Conservation (phyloP, 2,888 invertebrate species). For the Mesorhabditis belari region DNA sequence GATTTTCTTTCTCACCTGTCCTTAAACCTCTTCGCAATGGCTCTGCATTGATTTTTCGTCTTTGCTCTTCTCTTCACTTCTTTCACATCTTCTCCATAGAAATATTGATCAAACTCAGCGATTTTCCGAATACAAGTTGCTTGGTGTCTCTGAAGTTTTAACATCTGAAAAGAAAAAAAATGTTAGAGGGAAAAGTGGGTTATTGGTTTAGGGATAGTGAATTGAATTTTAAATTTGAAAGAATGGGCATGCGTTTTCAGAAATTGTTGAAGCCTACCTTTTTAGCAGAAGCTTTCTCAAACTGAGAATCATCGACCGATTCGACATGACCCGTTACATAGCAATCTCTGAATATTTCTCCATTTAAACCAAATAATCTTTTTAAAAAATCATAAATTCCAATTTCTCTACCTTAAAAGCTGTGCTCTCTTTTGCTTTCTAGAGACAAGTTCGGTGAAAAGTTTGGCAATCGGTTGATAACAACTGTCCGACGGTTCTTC, state of each 20-base stretch:
- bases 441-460: not conserved
- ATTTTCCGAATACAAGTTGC: not conserved
- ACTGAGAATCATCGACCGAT: not conserved
- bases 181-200: too few species aligned
- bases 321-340: not conserved
- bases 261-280: too few species aligned
- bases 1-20: not conserved
- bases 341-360: not conserved
- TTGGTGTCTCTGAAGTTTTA: not conserved
- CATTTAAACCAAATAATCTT: not conserved
- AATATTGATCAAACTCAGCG: not conserved
- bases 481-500: not conserved
- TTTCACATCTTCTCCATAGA: not conserved
- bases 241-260: too few species aligned
- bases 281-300: not conserved
- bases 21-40: not conserved
- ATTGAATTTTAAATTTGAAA: too few species aligned
- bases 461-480: not conserved
- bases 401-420: not conserved
- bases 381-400: not conserved
- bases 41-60: not conserved
- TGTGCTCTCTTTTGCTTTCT: not conserved
- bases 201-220: too few species aligned
- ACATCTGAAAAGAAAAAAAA: not conserved
- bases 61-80: not conserved